A percentile compares a stretch with the other conserved stretches of the same genome.
These are phyloP conservation scores for Penaeus monodon DNA, from an alignment of 2,888 invertebrate genomes.

Conservation along the genomic window DNA sequence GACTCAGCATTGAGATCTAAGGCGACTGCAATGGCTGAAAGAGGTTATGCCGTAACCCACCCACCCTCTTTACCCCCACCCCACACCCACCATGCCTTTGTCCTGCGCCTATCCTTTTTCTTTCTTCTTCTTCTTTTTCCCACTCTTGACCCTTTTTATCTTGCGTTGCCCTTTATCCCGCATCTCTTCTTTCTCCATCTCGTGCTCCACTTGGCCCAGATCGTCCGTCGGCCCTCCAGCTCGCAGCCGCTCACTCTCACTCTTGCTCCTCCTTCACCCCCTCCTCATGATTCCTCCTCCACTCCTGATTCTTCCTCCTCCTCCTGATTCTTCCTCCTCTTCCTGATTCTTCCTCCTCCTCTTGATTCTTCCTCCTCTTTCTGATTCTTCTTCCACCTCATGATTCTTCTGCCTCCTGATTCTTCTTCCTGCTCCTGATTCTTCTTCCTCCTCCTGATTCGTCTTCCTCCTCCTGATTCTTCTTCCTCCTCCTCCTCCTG, in stretches of 20 bases:
- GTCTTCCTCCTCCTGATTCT: no score
- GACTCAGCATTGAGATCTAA: no score
- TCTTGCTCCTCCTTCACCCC: not conserved
- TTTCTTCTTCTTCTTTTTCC: not conserved
- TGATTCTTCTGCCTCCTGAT: not conserved
- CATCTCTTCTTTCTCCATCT: not conserved
- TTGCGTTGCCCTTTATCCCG: no score
- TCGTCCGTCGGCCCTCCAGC: not conserved
- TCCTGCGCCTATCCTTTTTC: not conserved
- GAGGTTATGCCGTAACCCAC: not conserved
- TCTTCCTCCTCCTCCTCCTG: not conserved
- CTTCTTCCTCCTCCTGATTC: no score
- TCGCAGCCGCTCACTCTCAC: not conserved
- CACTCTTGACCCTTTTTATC: not conserved
- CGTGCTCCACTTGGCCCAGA: not conserved
- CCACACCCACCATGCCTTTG: not conserved
- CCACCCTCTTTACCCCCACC: not conserved
- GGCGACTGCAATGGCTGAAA: no score
- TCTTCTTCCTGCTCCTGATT: no score
- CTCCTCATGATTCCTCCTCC: not conserved
- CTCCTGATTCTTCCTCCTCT: slow-evolving; percentile 18
- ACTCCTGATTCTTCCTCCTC: no score
- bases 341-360: slow-evolving; percentile 9
- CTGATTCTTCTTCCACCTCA: not conserved
- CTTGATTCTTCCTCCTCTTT: slow-evolving; percentile 1